Evolutionary conservation across 2,888 invertebrate genomes (phyloP).

Genomic region (Lobophora halterata): DNA sequence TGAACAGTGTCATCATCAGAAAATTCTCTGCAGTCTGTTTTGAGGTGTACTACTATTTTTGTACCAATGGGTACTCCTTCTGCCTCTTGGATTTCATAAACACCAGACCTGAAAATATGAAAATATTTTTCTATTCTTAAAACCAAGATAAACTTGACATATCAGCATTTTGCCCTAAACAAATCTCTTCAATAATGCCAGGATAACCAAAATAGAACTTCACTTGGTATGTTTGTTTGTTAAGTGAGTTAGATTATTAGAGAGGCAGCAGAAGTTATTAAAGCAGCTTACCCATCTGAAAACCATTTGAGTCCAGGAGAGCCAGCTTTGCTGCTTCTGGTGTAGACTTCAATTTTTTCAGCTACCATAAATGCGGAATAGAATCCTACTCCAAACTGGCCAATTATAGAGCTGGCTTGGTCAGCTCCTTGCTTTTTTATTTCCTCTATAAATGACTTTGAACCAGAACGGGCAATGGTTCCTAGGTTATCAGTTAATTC

Average conservation of each 20-base stretch:
- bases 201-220: too few relatives aligned
- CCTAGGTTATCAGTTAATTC: slow-evolving; percentile 95
- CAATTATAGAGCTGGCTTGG: slow-evolving; percentile 90
- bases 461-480: slow-evolving; percentile 97
- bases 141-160: too few relatives aligned
- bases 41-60: slow-evolving; percentile 94
- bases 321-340: slow-evolving; percentile 84
- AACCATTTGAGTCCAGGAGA: slow-evolving; percentile 91
- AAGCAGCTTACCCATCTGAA: slow-evolving; percentile 89
- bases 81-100: slow-evolving; percentile 93
- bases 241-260: too few relatives aligned
- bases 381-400: slow-evolving; percentile 99
- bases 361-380: slow-evolving; percentile 99
- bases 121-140: too few relatives aligned
- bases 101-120: slow-evolving; percentile 83
- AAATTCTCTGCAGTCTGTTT: slow-evolving; percentile 93
- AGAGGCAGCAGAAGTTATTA: too few relatives aligned
- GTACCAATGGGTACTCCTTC: slow-evolving; percentile 94
- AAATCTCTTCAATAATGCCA: too few relatives aligned
- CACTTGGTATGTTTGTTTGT: too few relatives aligned
- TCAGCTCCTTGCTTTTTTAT: slow-evolving; percentile 84
- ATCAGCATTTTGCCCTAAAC: too few relatives aligned
- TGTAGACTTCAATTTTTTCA: slow-evolving; percentile 95
- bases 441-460: slow-evolving; percentile 94
- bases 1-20: slow-evolving; percentile 92